Evolutionary conservation across 2,888 invertebrate species (phyloP), one percentile per base, ranked within the genome.

Genomic region (Campaea margaritaria): DNA sequence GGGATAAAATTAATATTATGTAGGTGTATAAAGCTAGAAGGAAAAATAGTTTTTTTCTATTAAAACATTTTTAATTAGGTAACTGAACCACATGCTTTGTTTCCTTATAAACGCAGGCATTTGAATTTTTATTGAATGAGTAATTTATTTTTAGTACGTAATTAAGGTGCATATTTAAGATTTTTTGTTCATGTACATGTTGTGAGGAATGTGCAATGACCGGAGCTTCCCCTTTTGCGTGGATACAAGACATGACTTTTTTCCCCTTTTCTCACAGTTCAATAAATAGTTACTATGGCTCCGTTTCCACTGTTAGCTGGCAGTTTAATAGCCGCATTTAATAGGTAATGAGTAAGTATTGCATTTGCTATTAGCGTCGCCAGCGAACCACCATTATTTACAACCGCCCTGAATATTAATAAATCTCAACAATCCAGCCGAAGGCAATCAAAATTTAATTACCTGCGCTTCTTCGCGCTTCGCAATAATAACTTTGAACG

Each of bases 381-480:
- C 74, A 79, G 76, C 79, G 76, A 77, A 72, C 72, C 71, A 68
- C 70, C 70, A 76, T 85, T 86, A 87, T 86, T 87, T 83, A 86
- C 83, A 82, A 73, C 81, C 77, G 67, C 69, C 67, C 77, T 78
- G 79, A 83, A 85, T 86, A 87, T 88, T 86, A 87, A 87, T 88
- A 86, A 89, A 85, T 86, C 78, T 79, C 82, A 83, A 83, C 81
- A 86, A 86, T 83, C 81, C 78, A 75, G 73, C 79, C 76, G 71
- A 85, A 83, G 83, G 81, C 85, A 88, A 89, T 90, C 85, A 88
- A 87, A 85, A 83, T 85, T 85, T 88, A 87, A 89, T 89, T 87
- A 87, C 83, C 83, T 80, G 81, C 81, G 75, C 80, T 78, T 81
- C 86, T 78, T 81, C 73, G 71, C 72, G 72, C 78, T 80, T 76